Base-by-base conservation (phyloP, 35 echinoderm and acorn worm species). In the Strongylocentrotus purpuratus region DNA sequence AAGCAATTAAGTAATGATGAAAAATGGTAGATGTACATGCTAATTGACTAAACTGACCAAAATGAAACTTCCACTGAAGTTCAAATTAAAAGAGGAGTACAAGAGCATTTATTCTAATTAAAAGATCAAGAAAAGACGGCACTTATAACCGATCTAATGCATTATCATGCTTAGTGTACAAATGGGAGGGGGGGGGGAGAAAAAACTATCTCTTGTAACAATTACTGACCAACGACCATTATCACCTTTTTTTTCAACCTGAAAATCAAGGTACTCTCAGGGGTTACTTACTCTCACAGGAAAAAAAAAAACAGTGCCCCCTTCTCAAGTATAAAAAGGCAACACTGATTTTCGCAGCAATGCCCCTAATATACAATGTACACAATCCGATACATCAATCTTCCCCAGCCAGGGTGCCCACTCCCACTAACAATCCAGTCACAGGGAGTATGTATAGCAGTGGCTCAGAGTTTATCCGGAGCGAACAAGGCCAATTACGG, bases 401-500 rank as follows among this genome's bases (percentile, higher is more conserved):
- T 78, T 8, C 6, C 22, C 65, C 20, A 78, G 22, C 65, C 20
- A n/a, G 22, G 65, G n/a, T 78, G 22, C 7, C 65, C 65, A 78
- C 20, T 78, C 5, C 65, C 25, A 78, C 65, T n/a, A 78, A 55
- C 65, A 22, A 78, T 28, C 22, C 65, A 78, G 65, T 78, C 65
- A 78, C 65, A 15, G 10, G 15, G 50, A 55, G 50, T 14, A 59
- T 59, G 50, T 14, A 59, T 59, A 89, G 45, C 9, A 89, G 32
- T 32, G 7, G 87, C 10, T 89, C 33, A 89, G 87, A 89, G 91
- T 93, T 93, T 93, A 93, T 93, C 91, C 45, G 20, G 32, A 11
- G 5, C 5, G 46, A 93, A 93, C 91, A 93, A 50, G 45, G 91
- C 46, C 91, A 93, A 93, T 93, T 93, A 93, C 91, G 46, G 48